Percentiles rank a stretch among this genome's conserved stretches.
These are phyloP conservation scores for Rotaria macrura DNA, from an alignment of 2,888 invertebrate species.

Conservation along the genomic window DNA sequence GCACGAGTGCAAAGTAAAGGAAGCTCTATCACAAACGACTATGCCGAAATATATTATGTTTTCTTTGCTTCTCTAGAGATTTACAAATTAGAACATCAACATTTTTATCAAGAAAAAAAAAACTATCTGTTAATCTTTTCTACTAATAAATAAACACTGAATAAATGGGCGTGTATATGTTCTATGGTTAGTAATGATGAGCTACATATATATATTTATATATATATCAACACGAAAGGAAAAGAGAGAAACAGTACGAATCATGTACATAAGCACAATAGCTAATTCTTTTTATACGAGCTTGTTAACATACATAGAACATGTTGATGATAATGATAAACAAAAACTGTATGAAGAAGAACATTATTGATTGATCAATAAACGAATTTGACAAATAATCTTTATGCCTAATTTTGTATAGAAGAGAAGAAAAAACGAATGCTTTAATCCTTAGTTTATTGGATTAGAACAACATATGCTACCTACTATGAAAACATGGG, in stretches of 20 bases:
- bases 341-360: not conserved
- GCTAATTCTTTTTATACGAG: conserved; percentile 1
- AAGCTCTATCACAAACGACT: not conserved
- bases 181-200: not conserved
- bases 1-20: not conserved
- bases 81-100: not conserved
- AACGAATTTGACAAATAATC: not conserved
- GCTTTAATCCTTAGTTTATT: too few relatives aligned
- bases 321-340: not conserved
- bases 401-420: not conserved
- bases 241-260: not conserved
- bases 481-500: too few relatives aligned
- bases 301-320: not conserved
- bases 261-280: not conserved
- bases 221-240: not conserved
- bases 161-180: not conserved
- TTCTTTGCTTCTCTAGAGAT: too few relatives aligned
- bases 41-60: not conserved
- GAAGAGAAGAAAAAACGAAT: too few relatives aligned
- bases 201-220: not conserved
- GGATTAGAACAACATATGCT: too few relatives aligned
- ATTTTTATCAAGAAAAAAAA: not conserved
- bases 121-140: not conserved
- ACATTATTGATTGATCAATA: not conserved
- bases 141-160: not conserved